Conservation (phyloP, 1,140 invertebrate genomes). For the Melitaea cinxia region DNA sequence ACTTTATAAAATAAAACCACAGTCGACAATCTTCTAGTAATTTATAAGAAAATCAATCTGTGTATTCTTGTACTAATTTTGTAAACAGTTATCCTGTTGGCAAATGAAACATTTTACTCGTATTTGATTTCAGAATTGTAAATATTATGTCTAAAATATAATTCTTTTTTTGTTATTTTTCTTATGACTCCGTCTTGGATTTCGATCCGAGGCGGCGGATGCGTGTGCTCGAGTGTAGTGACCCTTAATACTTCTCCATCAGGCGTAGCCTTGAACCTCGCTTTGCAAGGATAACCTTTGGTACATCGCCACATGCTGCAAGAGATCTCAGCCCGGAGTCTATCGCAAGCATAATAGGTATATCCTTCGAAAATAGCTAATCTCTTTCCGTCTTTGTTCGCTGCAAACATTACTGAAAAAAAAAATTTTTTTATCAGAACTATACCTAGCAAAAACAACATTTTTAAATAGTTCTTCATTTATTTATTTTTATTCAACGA, state of each 20-base stretch:
- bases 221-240: constrained; percentile 45
- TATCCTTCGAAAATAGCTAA: constrained; percentile 47
- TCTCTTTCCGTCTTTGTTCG: constrained; percentile 48
- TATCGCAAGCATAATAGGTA: constrained; percentile 47
- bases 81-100: too few relatives aligned
- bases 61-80: too few relatives aligned
- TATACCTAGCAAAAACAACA: too few relatives aligned
- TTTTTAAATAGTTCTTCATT: too few relatives aligned
- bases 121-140: neutral
- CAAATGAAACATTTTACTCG: neutral
- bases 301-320: constrained; percentile 59
- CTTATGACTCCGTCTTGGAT: constrained; percentile 43
- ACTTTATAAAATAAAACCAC: too few relatives aligned
- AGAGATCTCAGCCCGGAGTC: constrained; percentile 17
- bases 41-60: too few relatives aligned
- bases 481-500: too few relatives aligned
- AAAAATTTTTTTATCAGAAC: neutral
- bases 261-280: constrained; percentile 45
- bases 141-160: constrained; percentile 7
- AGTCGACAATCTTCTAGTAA: too few relatives aligned
- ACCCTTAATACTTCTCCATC: constrained; percentile 40
- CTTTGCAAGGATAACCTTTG: constrained; percentile 53
- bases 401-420: constrained; percentile 45
- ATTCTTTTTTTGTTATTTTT: constrained; percentile 35
- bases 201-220: constrained; percentile 42